Base-by-base conservation (phyloP, 1,140 invertebrate genomes). In the Cherax destructor region DNA sequence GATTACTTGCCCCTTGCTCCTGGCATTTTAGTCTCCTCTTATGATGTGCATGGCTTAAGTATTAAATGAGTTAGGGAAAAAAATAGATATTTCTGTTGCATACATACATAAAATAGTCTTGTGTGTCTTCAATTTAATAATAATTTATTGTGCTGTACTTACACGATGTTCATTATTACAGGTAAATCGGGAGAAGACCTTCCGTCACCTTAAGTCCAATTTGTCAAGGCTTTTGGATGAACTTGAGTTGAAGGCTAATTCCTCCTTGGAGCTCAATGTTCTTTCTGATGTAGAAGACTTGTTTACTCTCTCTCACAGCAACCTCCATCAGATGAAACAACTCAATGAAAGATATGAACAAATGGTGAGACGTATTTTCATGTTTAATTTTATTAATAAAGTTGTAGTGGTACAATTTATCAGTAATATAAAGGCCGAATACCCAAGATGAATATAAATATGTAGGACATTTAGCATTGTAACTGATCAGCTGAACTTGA, bases 131-230 rank as follows among this genome's bases (percentile, higher is more conserved):
- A 41, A 41, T 41, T 41, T 41, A 41, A 41, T 41, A 41, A 41
- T 41, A 1, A 41, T 41, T 41, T 41, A 41, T 41, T 41, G 30
- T 41, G 30, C 30, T 41, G 30, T 41, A 41, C 30, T 41, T 41
- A 41, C 30, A 41, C 30, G 2, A 41, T 41, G 30, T 21, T 65
- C 5, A 65, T 76, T 56, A 21, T 80, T 13, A 49, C 88, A 91
- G 88, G 24, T 85, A 3, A 85, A 91, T 69, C 83, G 91, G 30
- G 59, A 78, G 41, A 88, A 88, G 61, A 87, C 50, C 16, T 92
- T 92, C 50, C 69, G 56, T 11, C 74, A 47, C 21, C 80, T 83
- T 21, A 88, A 88, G 41, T 9, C 24, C 56, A 78, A 61, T 24
- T 49, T 92, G 30, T 56, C 18, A 4, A 65, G 16, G 30, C 69